A percentile compares a stretch with the other conserved stretches of the same genome.
These are phyloP conservation scores for Hecatera dysodea DNA, from an alignment of 2,888 invertebrate genomes.

Conservation along the genomic window DNA sequence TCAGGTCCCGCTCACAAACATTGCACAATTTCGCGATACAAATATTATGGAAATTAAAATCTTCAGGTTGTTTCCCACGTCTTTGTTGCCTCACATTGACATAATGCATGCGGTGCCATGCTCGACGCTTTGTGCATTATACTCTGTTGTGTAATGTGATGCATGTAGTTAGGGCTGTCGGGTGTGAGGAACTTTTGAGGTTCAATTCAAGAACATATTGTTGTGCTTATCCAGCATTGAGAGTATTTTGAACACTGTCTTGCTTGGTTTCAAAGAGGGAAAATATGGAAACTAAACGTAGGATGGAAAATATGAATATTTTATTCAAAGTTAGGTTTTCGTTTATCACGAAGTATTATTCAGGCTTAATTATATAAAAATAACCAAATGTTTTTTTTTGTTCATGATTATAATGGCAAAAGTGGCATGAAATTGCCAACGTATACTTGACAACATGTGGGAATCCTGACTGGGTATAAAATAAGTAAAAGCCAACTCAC, in stretches of 20 bases:
- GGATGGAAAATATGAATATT: background rate
- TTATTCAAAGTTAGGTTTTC: background rate
- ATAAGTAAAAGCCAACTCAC: background rate
- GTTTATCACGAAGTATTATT: background rate
- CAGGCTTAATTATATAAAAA: too few relatives aligned
- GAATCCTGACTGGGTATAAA: background rate
- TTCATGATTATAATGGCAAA: too few relatives aligned
- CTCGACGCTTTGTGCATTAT: constrained; percentile 73
- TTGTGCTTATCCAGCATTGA: background rate
- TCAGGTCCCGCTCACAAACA: constrained; percentile 64
- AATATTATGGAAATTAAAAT: constrained; percentile 87
- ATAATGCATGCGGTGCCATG: constrained; percentile 81
- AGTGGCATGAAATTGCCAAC: too few relatives aligned
- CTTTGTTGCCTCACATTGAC: constrained; percentile 78
- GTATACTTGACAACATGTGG: background rate
- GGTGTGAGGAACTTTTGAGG: constrained; percentile 1
- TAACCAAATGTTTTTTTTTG: too few relatives aligned
- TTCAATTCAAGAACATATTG: background rate
- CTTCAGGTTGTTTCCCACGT: constrained; percentile 83
- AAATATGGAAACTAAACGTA: background rate
- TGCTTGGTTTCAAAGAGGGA: background rate
- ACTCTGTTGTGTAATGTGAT: constrained; percentile 69
- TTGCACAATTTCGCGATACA: constrained; percentile 82
- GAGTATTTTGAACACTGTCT: background rate
- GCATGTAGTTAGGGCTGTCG: constrained; percentile 60